These are phyloP conservation scores for Barnardius zonarius DNA, from an alignment of 2,113 vertebrate genomes.

Conservation along the genomic window DNA sequence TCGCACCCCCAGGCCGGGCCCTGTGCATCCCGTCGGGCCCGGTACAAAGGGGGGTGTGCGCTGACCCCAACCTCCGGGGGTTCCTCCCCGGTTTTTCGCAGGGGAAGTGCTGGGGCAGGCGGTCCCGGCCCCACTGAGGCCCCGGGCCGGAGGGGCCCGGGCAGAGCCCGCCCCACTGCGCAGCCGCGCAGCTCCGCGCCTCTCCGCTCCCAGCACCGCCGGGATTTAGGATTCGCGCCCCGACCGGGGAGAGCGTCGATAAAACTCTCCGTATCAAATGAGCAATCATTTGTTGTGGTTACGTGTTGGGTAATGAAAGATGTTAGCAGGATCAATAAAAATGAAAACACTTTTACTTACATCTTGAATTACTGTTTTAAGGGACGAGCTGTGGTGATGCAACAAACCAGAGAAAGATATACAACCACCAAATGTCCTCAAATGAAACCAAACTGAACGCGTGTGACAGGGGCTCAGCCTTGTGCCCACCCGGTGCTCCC, in stretches of 20 bases:
- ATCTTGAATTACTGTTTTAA: conserved; percentile 81
- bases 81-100: neutral
- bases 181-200: neutral
- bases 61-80: neutral
- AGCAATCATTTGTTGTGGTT: conserved; percentile 80
- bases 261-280: conserved; percentile 78
- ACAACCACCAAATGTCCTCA: neutral
- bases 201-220: neutral
- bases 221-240: conserved; percentile 1
- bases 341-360: conserved; percentile 83
- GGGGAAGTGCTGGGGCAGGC: neutral
- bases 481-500: neutral
- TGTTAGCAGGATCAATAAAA: conserved; percentile 80
- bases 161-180: neutral
- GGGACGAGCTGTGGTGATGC: conserved; percentile 50
- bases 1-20: neutral
- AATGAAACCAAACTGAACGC: neutral
- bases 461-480: neutral
- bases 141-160: neutral
- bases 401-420: conserved; percentile 63
- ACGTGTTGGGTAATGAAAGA: conserved; percentile 80
- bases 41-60: neutral
- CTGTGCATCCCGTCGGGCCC: neutral
- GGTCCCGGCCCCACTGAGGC: neutral
- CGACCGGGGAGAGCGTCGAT: conserved; percentile 63